Evolutionary conservation across 2,113 vertebrate species (phyloP).

Genomic region (Sylvicapra grimmia): DNA sequence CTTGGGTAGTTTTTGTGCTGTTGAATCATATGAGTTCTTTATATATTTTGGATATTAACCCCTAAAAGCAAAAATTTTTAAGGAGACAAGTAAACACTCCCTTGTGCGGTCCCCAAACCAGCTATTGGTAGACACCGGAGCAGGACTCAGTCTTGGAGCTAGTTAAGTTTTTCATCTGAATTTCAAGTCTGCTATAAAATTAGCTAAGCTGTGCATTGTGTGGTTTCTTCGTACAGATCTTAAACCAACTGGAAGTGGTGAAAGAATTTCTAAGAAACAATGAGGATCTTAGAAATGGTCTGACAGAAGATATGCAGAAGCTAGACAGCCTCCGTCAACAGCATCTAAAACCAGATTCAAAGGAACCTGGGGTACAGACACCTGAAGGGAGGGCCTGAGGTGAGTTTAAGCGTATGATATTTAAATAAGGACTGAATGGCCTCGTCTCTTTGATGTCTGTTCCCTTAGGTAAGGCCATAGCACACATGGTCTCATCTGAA

Average conservation of each 20-base stretch:
- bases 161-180: neutral
- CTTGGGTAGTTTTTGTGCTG: neutral
- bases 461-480: neutral
- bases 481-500: neutral
- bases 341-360: neutral
- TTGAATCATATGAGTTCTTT: neutral
- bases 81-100: neutral
- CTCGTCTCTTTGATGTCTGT: neutral
- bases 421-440: neutral
- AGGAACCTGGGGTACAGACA: neutral
- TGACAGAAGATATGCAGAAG: constrained; percentile 51
- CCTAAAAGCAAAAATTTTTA: neutral
- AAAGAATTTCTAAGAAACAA: constrained; percentile 65
- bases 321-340: constrained; percentile 30
- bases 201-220: neutral
- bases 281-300: constrained; percentile 53
- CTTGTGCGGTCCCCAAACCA: neutral
- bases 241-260: constrained; percentile 17
- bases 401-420: neutral
- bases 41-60: neutral
- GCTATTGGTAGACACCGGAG: neutral
- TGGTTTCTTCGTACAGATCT: constrained; percentile 44
- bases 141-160: neutral
- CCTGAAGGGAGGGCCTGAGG: constrained; percentile 13
- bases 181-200: neutral